Conservation (phyloP, 2,888 invertebrate genomes). For the Caenorhabditis japonica region DNA sequence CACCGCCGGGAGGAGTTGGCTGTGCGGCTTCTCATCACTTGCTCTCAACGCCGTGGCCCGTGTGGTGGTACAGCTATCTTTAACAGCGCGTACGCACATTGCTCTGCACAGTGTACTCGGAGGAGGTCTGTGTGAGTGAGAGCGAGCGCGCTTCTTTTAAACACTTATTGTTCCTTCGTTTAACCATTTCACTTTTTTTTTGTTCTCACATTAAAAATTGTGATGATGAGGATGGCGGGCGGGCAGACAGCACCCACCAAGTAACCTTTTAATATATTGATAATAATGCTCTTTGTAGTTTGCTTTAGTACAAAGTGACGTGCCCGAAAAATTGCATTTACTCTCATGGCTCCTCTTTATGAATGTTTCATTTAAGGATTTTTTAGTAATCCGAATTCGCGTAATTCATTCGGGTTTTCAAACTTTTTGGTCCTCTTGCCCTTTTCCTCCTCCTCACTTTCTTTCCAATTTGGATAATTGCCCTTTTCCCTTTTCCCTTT, state of each 20-base stretch:
- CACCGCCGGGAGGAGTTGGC: constrained; percentile 18
- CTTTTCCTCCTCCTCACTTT: background rate
- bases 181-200: no score
- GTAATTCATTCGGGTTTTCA: constrained; percentile 3
- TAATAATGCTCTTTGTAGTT: constrained; percentile 26
- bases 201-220: background rate
- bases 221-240: constrained; percentile 35
- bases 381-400: constrained; percentile 38
- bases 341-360: constrained; percentile 15
- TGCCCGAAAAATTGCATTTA: no score
- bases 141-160: constrained; percentile 8
- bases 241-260: no score
- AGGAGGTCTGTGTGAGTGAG: constrained; percentile 31
- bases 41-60: constrained; percentile 37
- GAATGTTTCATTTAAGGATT: constrained; percentile 43
- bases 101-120: constrained; percentile 52
- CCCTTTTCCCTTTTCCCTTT: constrained; percentile 23
- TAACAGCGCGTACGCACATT: constrained; percentile 44
- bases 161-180: constrained; percentile 26
- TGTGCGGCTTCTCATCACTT: constrained; percentile 37
- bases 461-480: constrained; percentile 22
- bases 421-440: constrained; percentile 4
- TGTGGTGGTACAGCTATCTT: constrained; percentile 49
- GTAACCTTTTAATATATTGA: constrained; percentile 18
- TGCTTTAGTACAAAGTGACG: no score